phyloP scores from a whole-genome alignment of 2,113 vertebrate genomes.

The Pseudopodoces humilis region DNA sequence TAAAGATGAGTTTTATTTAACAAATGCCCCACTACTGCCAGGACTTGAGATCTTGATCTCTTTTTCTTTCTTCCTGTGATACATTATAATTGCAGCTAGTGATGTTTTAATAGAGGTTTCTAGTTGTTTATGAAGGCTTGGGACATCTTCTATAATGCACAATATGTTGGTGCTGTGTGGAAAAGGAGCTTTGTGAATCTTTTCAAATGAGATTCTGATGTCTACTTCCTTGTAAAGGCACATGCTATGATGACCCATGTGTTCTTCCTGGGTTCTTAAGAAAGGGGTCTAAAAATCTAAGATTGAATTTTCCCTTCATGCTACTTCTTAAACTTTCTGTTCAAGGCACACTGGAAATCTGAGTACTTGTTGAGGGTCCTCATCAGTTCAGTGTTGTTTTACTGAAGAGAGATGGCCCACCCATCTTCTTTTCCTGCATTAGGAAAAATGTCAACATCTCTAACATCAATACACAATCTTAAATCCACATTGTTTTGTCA shows the following conservation, averaged over 20 bases:
- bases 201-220: neutral
- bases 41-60: conserved; percentile 12
- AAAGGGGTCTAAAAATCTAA: neutral
- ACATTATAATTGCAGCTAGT: neutral
- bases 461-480: neutral
- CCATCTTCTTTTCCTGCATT: neutral
- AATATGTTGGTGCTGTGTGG: neutral
- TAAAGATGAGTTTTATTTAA: conserved; percentile 50
- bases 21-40: conserved; percentile 17
- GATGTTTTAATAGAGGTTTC: conserved; percentile 7
- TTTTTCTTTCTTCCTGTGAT: neutral
- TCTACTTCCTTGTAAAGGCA: neutral
- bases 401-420: neutral
- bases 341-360: neutral
- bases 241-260: neutral
- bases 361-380: neutral
- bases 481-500: neutral
- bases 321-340: neutral
- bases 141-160: neutral
- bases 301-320: neutral
- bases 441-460: neutral
- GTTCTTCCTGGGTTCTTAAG: neutral
- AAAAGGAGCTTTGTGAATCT: neutral
- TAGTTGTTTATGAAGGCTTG: neutral
- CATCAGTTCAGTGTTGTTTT: neutral